Evolutionary conservation across 2,797 vertebrate species (phyloP), one percentile per base, ranked within the genome.

Genomic region (Lacerta agilis): DNA sequence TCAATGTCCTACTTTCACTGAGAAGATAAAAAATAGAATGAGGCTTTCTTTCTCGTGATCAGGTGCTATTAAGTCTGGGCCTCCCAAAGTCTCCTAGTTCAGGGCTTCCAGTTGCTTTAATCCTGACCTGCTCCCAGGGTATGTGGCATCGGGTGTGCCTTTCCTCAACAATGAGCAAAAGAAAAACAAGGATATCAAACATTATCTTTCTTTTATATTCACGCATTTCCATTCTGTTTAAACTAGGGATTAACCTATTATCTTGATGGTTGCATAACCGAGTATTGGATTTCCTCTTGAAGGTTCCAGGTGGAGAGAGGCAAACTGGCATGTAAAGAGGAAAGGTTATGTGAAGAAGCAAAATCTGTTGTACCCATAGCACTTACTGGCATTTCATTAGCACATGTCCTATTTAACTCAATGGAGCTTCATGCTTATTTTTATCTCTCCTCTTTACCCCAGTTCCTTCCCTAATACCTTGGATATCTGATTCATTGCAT

Each of bases 241-340:
- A 8, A 90, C 43, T 4, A 11, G 11, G 4, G 78, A 91, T 90
- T 90, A 91, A 66, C 85, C 71, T 23, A 25, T 82, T 86, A 88
- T 49, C 45, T 64, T 49, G 36, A 13, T 38, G 49, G 25, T 73
- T 92, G 83, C 0, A 0, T 79, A 94, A 92, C 75, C 18, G 69
- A 69, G 2, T 25, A 49, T 73, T n/a, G 23, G 73, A 83, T 64
- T 36, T 87, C 25, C 1, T 36, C 84, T 80, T 86, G 41, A 89
- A 89, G 72, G 0, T 8, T 73, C 5, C 82, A 27, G n/a, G n/a
- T 45, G n/a, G n/a, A 89, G n/a, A 72, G 18, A 90, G 82, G 83
- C 43, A 15, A 88, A 76, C 15, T 38, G 29, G 18, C 71, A 80
- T 15, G 36, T 78, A 43, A 36, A n/a, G 10, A 66, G 3, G 17